Evolutionary conservation across 2,797 vertebrate species (phyloP).

Genomic region (Ambastaia sidthimunki): DNA sequence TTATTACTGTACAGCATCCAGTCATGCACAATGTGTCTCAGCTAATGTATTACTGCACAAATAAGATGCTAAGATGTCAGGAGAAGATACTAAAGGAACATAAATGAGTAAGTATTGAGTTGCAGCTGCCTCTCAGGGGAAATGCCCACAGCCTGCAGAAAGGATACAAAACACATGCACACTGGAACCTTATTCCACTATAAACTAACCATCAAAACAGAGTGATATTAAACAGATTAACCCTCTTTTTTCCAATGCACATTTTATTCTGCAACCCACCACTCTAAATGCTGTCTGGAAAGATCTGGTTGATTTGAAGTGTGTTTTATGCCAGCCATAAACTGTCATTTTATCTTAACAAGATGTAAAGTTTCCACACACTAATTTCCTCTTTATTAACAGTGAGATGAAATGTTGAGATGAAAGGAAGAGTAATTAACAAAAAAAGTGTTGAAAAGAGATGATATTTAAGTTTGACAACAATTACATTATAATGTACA

Average conservation of each 20-base stretch:
- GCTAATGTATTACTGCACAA: background rate
- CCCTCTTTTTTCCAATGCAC: slow-evolving; percentile 76
- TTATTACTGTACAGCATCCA: background rate
- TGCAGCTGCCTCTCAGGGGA: background rate
- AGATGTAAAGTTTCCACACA: slow-evolving; percentile 73
- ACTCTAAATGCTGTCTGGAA: slow-evolving; percentile 75
- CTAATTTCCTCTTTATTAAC: slow-evolving; percentile 78
- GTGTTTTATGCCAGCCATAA: slow-evolving; percentile 72
- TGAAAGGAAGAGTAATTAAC: slow-evolving; percentile 71
- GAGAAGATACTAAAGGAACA: background rate
- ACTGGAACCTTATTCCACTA: slow-evolving; percentile 58
- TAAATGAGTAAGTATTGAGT: slow-evolving; percentile 1
- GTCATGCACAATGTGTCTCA: background rate
- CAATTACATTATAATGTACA: background rate
- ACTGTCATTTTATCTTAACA: slow-evolving; percentile 77
- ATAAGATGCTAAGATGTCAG: background rate
- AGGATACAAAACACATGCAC: slow-evolving; percentile 41
- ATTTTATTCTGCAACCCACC: slow-evolving; percentile 75
- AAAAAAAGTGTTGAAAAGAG: slow-evolving; percentile 45
- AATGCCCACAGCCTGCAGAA: background rate
- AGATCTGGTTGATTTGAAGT: slow-evolving; percentile 80
- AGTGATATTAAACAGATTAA: slow-evolving; percentile 72
- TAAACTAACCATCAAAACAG: slow-evolving; percentile 67
- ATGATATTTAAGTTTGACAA: background rate
- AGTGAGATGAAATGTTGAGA: slow-evolving; percentile 77